Base-by-base conservation (phyloP, 2,113 vertebrate species). In the Chamaetylas fuelleborni region DNA sequence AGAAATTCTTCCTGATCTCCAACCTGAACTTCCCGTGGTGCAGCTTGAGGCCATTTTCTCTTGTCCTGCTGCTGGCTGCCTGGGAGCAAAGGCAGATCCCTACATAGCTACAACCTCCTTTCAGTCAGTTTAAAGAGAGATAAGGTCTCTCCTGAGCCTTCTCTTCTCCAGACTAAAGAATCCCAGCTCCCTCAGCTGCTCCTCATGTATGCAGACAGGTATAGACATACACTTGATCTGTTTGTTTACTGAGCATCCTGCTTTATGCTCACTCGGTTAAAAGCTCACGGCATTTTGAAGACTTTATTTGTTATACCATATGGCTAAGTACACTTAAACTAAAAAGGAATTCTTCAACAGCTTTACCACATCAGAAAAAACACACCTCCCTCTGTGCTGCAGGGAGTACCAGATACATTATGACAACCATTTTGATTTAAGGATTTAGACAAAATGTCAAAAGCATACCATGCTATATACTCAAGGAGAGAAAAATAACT, bases 361-460 rank as follows among this genome's bases (percentile, higher is more conserved):
- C 25, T 95, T 92, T 92, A 56, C 48, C 40, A 54, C 33, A 34
- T 31, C 18, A 60, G 57, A 38, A 88, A 77, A 91, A 86, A 42
- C 15, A 3, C 13, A 81, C 28, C n/a, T 69, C 45, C 50, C 48
- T 47, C 61, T 91, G 53, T 85, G 65, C 54, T 89, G 50, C 34
- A 57, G 62, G 23, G 29, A 90, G 72, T 78, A 86, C 38, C 64
- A 86, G 50, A 70, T 38, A 88, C 0, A 0, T 62, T 92, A 66
- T 81, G 54, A 86, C 88, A 94, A 77, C 45, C 23, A 80, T 92
- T 96, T 86, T 94, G 90, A 86, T 79, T 72, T 93, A 93, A 58
- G 69, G 51, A 74, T 88, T 93, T 83, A 51, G 60, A 83, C 23
- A 92, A 91, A 93, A 95, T 81, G 72, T 66, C 88, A 93, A 38